These are phyloP conservation scores for Idris sp. DNA, from an alignment of 1,140 invertebrate species.

Conservation along the genomic window DNA sequence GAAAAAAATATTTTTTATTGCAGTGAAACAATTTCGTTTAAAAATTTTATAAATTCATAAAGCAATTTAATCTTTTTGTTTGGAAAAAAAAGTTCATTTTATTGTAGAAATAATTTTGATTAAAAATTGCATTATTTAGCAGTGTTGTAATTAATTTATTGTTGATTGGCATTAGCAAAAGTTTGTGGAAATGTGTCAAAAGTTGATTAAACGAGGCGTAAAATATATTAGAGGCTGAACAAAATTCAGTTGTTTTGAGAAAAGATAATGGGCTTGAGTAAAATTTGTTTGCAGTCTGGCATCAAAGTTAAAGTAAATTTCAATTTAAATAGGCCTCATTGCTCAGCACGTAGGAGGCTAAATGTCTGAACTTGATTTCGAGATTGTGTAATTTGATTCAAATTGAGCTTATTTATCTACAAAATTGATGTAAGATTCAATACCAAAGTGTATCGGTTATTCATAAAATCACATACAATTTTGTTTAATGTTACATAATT, in stretches of 20 bases:
- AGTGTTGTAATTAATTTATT: no score
- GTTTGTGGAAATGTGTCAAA: no score
- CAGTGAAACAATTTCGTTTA: no score
- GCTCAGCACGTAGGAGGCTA: neutral
- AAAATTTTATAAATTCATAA: no score
- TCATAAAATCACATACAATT: neutral
- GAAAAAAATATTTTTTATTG: no score
- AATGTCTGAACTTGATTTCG: neutral
- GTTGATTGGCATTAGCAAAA: no score
- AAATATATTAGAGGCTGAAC: no score
- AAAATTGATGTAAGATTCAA: neutral
- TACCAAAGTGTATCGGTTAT: neutral
- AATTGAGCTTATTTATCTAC: neutral
- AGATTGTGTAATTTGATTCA: constrained; percentile 4
- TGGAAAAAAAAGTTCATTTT: no score
- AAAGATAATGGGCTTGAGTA: constrained; percentile 7
- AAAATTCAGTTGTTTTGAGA: constrained; percentile 2
- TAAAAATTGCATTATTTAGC: no score
- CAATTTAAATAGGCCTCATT: constrained; percentile 13
- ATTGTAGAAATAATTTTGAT: no score
- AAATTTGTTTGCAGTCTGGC: constrained; percentile 14
- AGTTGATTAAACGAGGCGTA: no score
- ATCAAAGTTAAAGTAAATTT: constrained; percentile 7
- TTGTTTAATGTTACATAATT: constrained; percentile 14
- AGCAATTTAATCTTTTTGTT: no score